Base-by-base conservation (phyloP, 1,140 invertebrate genomes). In the Drosophila kurseongensis region DNA sequence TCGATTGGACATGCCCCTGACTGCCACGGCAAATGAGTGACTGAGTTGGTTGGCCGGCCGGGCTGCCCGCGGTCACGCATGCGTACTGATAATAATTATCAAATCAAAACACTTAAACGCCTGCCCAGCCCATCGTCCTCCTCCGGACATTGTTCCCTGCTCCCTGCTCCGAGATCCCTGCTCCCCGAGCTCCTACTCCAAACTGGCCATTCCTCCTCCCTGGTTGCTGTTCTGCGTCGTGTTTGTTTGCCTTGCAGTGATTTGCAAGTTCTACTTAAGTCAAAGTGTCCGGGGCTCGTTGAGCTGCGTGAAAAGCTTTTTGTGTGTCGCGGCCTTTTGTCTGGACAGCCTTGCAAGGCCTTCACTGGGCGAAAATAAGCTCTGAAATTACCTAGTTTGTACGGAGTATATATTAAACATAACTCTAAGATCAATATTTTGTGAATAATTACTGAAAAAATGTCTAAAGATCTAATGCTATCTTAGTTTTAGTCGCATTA, bases 61-160 rank as follows among this genome's bases (percentile, higher is more conserved):
- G 23, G 52, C 60, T 62, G 68, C 61, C 78, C 68, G 68, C 78
- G 76, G 82, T 84, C 90, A 91, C 90, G 84, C 90, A 91, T 85
- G 85, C 82, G 57, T 67, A 63, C 85, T 88, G 85, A 91, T 90
- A 91, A 85, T 91, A 91, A 91, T 91, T 91, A 91, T 91, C 90
- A 91, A 91, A 91, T 91, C 90, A 91, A 90, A 91, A 86, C 90
- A 86, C 79, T 86, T 91, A 90, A 91, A 90, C 82, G 82, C 76
- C 77, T 69, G 90, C 62, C 82, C 85, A 74, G 74, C 90, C 83
- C 85, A 91, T 69, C 47, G 38, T 52, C 65, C 60, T 65, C 62
- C 41, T 61, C 57, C 13, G 57, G 36, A 67, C 60, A 67, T 42
- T 65, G 65, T 66, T 45, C 47, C 18, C 41, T 12, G n/a, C 5